Evolutionary conservation across 2,113 vertebrate genomes (phyloP).

Genomic region (Nibea coibor): DNA sequence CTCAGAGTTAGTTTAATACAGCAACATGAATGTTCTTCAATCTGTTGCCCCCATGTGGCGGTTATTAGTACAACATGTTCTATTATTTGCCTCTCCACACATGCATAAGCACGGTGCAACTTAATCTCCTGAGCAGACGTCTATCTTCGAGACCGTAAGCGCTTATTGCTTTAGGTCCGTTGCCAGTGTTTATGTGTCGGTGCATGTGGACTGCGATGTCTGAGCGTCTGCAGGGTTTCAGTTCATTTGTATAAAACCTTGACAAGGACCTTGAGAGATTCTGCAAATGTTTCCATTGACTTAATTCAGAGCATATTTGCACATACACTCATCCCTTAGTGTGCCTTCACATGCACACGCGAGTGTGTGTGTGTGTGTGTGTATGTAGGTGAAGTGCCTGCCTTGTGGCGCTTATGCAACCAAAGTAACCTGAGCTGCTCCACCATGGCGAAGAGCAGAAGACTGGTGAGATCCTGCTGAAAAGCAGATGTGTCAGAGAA

Average conservation of each 20-base stretch:
- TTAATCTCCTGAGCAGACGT: conserved; percentile 40
- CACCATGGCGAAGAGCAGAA: conserved; percentile 8
- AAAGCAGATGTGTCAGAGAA: conserved; percentile 41
- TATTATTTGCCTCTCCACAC: conserved; percentile 1
- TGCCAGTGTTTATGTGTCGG: conserved; percentile 46
- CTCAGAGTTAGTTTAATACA: conserved; percentile 27
- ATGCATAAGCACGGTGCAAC: conserved; percentile 21
- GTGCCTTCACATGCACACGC: conserved; percentile 9
- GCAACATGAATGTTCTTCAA: conserved; percentile 53
- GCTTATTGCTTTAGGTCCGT: conserved; percentile 44
- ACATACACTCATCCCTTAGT: conserved; percentile 14
- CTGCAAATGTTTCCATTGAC: conserved; percentile 8
- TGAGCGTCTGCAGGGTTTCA: background rate
- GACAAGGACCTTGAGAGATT: background rate
- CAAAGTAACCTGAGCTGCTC: conserved; percentile 54
- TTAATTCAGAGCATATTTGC: conserved; percentile 28
- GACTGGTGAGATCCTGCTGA: conserved; percentile 9
- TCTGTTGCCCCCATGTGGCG: conserved; percentile 79
- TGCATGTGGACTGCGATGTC: conserved; percentile 1
- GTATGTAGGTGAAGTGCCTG: conserved; percentile 10
- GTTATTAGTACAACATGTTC: conserved; percentile 31
- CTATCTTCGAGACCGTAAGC: conserved; percentile 30
- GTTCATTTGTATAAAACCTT: conserved; percentile 7
- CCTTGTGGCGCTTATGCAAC: conserved; percentile 50
- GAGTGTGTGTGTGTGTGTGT: conserved; percentile 1